These are phyloP conservation scores for Buteo buteo DNA, from an alignment of 2,113 vertebrate genomes.

Conservation along the genomic window DNA sequence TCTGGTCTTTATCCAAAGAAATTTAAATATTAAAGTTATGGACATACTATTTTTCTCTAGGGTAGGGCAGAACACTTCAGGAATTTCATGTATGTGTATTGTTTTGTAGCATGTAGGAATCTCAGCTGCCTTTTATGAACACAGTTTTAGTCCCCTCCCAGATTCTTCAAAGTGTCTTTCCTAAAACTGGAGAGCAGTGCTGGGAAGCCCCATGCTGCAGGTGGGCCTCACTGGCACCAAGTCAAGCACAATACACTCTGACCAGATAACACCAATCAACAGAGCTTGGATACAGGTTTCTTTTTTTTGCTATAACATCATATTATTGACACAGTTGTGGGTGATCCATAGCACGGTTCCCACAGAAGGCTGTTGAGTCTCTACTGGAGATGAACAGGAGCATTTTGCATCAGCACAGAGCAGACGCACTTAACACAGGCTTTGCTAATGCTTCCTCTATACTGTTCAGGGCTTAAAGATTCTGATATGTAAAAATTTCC, in stretches of 20 bases:
- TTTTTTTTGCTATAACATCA: background rate
- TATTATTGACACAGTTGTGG: background rate
- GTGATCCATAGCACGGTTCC: background rate
- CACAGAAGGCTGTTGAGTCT: background rate
- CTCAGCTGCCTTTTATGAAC: background rate
- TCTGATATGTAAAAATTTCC: background rate
- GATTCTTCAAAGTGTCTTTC: background rate
- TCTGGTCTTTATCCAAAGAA: background rate
- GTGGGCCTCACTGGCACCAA: background rate
- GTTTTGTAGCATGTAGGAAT: background rate
- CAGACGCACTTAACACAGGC: accelerated
- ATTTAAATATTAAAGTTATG: background rate
- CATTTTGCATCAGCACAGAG: background rate
- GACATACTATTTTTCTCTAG: background rate
- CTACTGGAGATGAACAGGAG: background rate
- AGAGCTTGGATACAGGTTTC: background rate
- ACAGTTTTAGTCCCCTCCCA: background rate
- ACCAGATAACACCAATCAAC: background rate
- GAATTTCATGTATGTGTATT: background rate
- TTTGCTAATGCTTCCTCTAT: background rate
- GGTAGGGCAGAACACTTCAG: background rate
- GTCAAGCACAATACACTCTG: background rate
- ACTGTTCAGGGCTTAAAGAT: background rate
- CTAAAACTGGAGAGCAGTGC: background rate
- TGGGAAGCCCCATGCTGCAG: background rate